Conservation (phyloP, 2,888 invertebrate species). For the Pachymerium ferrugineum region DNA sequence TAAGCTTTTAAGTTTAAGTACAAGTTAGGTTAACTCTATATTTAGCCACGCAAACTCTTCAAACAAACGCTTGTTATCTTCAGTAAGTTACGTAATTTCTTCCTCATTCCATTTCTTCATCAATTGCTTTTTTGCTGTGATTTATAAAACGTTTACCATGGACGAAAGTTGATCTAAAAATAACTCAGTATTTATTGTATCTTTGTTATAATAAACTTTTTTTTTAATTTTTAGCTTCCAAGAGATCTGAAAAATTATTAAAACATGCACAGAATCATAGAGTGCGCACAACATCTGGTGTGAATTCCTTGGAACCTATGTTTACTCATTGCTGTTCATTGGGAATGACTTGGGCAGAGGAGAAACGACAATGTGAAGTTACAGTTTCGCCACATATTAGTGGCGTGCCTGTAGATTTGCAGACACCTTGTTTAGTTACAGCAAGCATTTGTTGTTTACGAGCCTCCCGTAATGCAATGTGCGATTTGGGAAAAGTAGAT, state of each 20-base stretch:
- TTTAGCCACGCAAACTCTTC: no score
- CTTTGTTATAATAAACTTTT: background rate
- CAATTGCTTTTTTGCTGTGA: no score
- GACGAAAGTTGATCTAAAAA: background rate
- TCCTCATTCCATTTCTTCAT: no score
- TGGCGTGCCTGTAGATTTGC: slow-evolving; percentile 55
- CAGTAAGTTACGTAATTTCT: no score
- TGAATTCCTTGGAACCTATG: slow-evolving; percentile 38
- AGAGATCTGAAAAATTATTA: background rate
- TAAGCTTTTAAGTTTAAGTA: no score
- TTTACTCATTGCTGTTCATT: slow-evolving; percentile 52
- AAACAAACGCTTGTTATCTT: no score
- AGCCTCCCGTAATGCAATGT: slow-evolving; percentile 50
- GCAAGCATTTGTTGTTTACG: slow-evolving; percentile 61
- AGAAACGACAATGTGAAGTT: slow-evolving; percentile 22
- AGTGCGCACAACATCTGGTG: background rate
- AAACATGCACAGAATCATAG: background rate
- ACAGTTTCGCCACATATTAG: slow-evolving; percentile 16
- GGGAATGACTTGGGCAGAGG: slow-evolving; percentile 44
- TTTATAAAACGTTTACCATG: background rate
- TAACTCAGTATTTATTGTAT: no score
- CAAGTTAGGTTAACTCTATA: no score
- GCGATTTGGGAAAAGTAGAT: slow-evolving; percentile 53
- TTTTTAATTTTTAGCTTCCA: background rate
- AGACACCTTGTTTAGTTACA: slow-evolving; percentile 58